Percentiles rank a stretch among this genome's conserved stretches.
Conservation (phyloP, 2,113 vertebrate genomes). For the Hypocryptadius cinnamomeus region DNA sequence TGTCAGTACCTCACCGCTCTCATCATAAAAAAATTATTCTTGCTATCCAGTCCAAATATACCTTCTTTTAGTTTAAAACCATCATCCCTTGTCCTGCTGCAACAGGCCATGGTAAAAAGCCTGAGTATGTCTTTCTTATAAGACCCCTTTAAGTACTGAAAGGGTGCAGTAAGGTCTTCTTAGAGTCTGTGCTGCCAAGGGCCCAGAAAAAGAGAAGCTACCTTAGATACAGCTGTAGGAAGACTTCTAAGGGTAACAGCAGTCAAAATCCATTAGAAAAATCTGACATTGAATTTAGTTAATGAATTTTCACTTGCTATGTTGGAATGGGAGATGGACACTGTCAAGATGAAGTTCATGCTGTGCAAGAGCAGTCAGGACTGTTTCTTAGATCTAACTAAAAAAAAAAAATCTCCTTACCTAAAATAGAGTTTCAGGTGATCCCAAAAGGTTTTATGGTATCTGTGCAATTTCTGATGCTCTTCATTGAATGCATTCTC, state of each 20-base stretch:
- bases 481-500: conserved; percentile 79
- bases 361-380: not conserved
- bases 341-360: not conserved
- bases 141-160: not conserved
- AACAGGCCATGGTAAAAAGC: not conserved
- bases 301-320: not conserved
- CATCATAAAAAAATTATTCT: not conserved
- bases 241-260: not conserved
- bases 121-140: not conserved
- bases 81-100: not conserved
- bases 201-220: not conserved
- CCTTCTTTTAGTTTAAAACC: not conserved
- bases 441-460: conserved; percentile 78
- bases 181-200: not conserved
- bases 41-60: not conserved
- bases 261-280: not conserved
- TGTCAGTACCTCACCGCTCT: not conserved
- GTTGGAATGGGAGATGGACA: not conserved
- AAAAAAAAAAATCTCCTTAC: conserved; percentile 69
- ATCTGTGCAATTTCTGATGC: conserved; percentile 76
- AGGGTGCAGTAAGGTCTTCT: not conserved
- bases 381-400: not conserved
- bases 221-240: not conserved
- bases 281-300: not conserved
- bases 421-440: conserved; percentile 76